Evolutionary conservation across 1,140 invertebrate genomes (phyloP).

Genomic region (Brachionus sp.): DNA sequence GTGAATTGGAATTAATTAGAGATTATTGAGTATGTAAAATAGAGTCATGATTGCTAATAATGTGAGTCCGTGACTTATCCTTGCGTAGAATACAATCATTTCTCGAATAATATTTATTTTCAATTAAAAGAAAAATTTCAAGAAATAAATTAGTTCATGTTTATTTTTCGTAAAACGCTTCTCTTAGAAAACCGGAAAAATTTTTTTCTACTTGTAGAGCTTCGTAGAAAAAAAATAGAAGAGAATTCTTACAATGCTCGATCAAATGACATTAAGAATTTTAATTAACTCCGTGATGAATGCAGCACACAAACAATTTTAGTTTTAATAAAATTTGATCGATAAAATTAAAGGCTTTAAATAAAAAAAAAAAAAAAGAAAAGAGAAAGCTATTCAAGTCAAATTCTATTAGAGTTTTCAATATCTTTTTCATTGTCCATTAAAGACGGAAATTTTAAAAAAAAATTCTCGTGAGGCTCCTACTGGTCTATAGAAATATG

Average conservation of each 20-base stretch:
- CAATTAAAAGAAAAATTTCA: constrained; percentile 8
- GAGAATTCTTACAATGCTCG: neutral
- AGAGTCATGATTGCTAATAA: constrained; percentile 7
- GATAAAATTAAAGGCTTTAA: neutral
- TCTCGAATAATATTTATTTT: neutral
- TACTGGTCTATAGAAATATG: neutral
- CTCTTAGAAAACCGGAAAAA: constrained; percentile 30
- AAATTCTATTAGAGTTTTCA: constrained; percentile 12
- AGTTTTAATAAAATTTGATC: constrained; percentile 31
- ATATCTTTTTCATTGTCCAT: constrained; percentile 36
- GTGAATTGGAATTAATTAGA: constrained; percentile 33
- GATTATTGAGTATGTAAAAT: neutral
- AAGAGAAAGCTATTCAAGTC: neutral
- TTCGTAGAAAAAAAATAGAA: neutral
- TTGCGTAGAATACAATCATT: neutral
- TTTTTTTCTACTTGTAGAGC: constrained; percentile 22
- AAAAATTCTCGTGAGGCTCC: constrained; percentile 24
- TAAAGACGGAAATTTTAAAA: neutral
- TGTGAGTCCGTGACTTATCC: neutral
- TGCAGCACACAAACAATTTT: neutral
- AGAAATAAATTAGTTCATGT: constrained; percentile 12
- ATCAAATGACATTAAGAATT: constrained; percentile 29
- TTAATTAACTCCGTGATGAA: constrained; percentile 24
- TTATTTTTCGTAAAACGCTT: neutral
- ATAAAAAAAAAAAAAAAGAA: neutral